A percentile compares a stretch with the other conserved stretches of the same genome.
These are phyloP conservation scores for Tychaedon coryphoeus DNA, from an alignment of 2,113 vertebrate genomes.

Conservation along the genomic window DNA sequence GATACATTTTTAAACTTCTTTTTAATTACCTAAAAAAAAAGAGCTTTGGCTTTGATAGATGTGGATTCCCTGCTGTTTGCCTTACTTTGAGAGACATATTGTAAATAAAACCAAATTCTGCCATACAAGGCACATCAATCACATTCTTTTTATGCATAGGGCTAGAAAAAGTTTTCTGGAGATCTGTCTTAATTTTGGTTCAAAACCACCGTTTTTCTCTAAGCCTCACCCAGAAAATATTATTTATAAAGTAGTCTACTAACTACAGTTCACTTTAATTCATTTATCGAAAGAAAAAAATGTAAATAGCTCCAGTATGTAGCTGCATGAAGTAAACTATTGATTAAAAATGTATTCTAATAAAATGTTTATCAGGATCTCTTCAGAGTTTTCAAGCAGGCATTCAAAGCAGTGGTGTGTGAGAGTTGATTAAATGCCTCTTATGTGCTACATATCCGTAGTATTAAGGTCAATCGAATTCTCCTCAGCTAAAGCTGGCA, in stretches of 20 bases:
- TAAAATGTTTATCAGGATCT: conserved; percentile 4
- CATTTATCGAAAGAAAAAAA: not conserved
- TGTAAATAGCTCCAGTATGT: not conserved
- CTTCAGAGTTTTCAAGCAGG: not conserved
- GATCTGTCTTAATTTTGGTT: not conserved
- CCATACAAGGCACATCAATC: not conserved
- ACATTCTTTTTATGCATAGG: not conserved
- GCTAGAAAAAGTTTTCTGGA: not conserved
- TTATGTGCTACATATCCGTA: not conserved
- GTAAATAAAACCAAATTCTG: not conserved
- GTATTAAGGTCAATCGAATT: conserved; percentile 33
- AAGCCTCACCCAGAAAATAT: not conserved
- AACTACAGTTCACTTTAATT: not conserved
- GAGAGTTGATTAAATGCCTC: conserved; percentile 6
- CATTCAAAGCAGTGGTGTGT: not conserved
- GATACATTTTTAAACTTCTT: not conserved
- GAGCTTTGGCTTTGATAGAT: not conserved
- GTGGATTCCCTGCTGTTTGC: not conserved
- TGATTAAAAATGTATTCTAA: not conserved
- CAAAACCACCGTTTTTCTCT: not conserved
- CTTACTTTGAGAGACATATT: not conserved
- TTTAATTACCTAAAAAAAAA: not conserved
- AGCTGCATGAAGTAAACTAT: not conserved
- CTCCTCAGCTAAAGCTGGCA: conserved; percentile 24
- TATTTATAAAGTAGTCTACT: not conserved